Base-by-base conservation (phyloP, 30 jellyfish, hydroid and myxozoan species). In the Pelagia noctiluca region DNA sequence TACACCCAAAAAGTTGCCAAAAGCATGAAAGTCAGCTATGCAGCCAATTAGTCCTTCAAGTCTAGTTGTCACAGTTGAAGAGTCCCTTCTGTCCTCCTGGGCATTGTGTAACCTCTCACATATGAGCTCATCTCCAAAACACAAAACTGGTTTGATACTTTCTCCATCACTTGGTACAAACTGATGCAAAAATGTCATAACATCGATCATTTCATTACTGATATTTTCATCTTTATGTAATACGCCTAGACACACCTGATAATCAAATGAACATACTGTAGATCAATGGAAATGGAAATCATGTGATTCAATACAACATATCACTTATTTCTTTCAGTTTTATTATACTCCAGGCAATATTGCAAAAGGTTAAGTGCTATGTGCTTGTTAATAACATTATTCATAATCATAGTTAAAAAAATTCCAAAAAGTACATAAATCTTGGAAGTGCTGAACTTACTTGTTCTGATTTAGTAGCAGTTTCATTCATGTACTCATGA, bases 51-150 rank as follows among this genome's bases (percentile, higher is more conserved):
- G 52, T 28, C 77, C 77, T 34, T 63, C 77, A 30, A 63, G 52
- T 63, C 77, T 63, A 2, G 49, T 63, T 30, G 77, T 34, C 24
- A 19, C 68, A 24, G 78, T 76, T 33, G 54, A 33, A 32, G 62
- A 76, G 29, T 33, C 48, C 71, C 88, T 31, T 21, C 77, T 35
- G 66, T 76, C 74, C 74, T 73, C 85, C 57, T 73, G 85, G 49
- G 74, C 85, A 73, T 73, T 46, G 31, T 25, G 50, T 36, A 21
- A 12, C 71, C 88, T 31, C 36, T 76, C 88, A 49, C 48, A 21
- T 5, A 80, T 76, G 62, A 76, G 66, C 64, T 21, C 49, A 57
- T 76, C 88, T 50, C 88, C 88, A 73, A 73, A 69, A 37, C 82
- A 33, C 64, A 33, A 35, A 69, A 37, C 64, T 69, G 64, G 82